Base-by-base conservation (phyloP, 2,888 invertebrate species). In the Thumatha senex region DNA sequence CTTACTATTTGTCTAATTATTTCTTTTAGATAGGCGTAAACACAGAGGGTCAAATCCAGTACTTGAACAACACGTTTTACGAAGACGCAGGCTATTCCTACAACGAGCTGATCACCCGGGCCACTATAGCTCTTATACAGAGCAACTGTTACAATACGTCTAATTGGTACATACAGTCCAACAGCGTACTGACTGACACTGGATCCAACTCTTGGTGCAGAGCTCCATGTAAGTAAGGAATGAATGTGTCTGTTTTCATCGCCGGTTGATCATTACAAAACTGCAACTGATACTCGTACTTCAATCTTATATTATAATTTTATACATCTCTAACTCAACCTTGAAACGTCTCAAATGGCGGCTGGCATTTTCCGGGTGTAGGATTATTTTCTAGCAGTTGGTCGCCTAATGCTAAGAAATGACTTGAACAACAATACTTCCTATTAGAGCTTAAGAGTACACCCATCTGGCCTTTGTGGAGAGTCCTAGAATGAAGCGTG, bases 171-270 rank as follows among this genome's bases (percentile, higher is more conserved):
- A 74, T 89, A 1, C 84, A 79, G 54, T 78, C 79, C 0, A 78
- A 81, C 39, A 76, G 72, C 47, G 92, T 93, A 0, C 72, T 88
- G 15, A 95, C 96, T 0, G 95, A 96, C 68, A 84, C 92, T 0
- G 93, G 95, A 0, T 86, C 92, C 1, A 95, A 94, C 57, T 95
- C 95, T 0, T 94, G 92, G 65, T 94, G 94, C 60, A 86, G 96
- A 65, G 93, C 94, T 1, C 96, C 95, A 0, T 59, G 67, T 67
- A 46, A 48, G 64, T 61, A 43, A n/a, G 5, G 1, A 13, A 36
- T 14, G 1, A 9, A 36, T 24, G 5, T 24, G 2, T 24, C 18
- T 24, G 18, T 24, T 4, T 2, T 24, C 5, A 24, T 24, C 18
- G 18, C n/a, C n/a, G n/a, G n/a, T n/a, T n/a, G n/a, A n/a, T n/a